A percentile compares a stretch with the other conserved stretches of the same genome.
These are phyloP conservation scores for Eupeodes luniger DNA, from an alignment of 2,888 invertebrate species.

Conservation along the genomic window DNA sequence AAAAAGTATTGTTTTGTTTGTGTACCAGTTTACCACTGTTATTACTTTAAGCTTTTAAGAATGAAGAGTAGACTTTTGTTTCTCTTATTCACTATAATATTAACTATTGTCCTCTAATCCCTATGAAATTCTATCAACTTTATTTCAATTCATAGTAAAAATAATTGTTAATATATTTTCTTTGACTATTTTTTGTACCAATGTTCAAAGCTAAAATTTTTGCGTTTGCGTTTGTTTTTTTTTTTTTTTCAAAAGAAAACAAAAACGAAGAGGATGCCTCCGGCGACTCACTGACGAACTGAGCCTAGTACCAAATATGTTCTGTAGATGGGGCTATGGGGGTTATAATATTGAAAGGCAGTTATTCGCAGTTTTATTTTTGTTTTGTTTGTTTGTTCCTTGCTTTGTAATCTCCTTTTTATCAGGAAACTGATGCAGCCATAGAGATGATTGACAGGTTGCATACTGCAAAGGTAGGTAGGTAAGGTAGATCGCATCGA, in stretches of 20 bases:
- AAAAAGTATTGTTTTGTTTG: no score
- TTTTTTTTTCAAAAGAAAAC: conserved; percentile 26
- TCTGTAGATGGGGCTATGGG: neutral
- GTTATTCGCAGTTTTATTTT: neutral
- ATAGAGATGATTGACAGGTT: conserved; percentile 39
- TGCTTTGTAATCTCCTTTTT: neutral
- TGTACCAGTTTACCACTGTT: no score
- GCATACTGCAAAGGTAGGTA: neutral
- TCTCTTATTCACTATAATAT: no score
- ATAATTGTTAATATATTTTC: no score
- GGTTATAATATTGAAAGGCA: neutral
- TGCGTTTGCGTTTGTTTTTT: neutral
- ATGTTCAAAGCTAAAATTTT: no score
- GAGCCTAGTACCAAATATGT: neutral
- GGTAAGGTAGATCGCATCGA: neutral
- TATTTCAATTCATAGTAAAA: no score
- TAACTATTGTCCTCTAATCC: no score
- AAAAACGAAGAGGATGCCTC: no score
- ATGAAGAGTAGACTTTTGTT: no score
- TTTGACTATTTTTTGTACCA: no score
- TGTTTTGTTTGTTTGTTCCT: neutral
- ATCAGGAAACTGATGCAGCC: conserved; percentile 31
- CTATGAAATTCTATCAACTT: no score
- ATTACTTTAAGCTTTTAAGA: no score
- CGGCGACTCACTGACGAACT: neutral